phyloP scores from a whole-genome alignment of 2,113 vertebrate genomes.

The Oxygymnocypris stewartii region DNA sequence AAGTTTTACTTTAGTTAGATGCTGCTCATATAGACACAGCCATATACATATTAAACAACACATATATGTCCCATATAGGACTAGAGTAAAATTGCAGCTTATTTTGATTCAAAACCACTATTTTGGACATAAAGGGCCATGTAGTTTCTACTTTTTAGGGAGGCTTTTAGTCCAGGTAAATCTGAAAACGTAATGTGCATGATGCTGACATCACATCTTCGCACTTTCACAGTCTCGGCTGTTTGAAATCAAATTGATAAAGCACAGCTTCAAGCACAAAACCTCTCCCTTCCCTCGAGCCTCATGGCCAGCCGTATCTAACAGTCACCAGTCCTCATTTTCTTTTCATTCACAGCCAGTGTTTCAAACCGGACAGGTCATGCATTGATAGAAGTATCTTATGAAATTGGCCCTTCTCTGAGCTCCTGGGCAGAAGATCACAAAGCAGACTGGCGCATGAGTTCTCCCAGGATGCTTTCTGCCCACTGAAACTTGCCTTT shows the following conservation, averaged over 20 bases:
- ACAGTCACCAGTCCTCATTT: conserved; percentile 39
- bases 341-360: conserved; percentile 42
- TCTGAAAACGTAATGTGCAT: background rate
- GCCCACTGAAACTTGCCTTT: conserved; percentile 57
- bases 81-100: background rate
- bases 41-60: background rate
- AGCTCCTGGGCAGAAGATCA: conserved; percentile 76
- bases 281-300: background rate
- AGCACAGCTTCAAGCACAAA: background rate
- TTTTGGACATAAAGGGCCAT: background rate
- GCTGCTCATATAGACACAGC: background rate
- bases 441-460: conserved; percentile 70
- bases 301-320: conserved; percentile 15
- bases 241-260: conserved; percentile 5
- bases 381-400: conserved; percentile 62
- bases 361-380: conserved; percentile 58
- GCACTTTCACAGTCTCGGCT: background rate
- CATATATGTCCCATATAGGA: background rate
- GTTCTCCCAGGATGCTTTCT: conserved; percentile 66
- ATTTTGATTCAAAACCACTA: background rate
- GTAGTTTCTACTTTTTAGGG: background rate
- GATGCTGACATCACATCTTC: background rate
- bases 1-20: background rate
- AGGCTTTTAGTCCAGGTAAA: background rate
- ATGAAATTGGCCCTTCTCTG: conserved; percentile 62